Conservation (phyloP, 30 jellyfish, hydroid and myxozoan species). For the Turritopsis rubra region DNA sequence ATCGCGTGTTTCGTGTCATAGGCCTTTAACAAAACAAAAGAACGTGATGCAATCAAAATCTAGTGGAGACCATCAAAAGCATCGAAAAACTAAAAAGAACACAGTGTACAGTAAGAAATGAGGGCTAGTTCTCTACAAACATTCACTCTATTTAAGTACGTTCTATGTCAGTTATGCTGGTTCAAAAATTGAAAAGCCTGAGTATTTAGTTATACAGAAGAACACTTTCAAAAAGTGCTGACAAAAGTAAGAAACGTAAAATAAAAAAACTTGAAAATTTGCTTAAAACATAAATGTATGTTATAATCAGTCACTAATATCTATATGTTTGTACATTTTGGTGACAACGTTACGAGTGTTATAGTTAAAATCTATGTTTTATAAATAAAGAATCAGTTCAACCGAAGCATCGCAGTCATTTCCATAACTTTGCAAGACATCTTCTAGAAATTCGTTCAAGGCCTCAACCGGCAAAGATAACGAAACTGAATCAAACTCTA, state of each 20-base stretch:
- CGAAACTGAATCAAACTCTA: conserved; percentile 8
- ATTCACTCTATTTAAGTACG: background rate
- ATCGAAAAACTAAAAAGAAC: too few species aligned
- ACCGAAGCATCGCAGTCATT: background rate
- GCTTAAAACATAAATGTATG: background rate
- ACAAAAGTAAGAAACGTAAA: background rate
- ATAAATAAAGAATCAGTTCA: background rate
- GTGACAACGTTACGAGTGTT: background rate
- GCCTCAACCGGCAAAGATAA: background rate
- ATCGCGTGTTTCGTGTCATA: background rate
- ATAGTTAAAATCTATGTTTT: background rate
- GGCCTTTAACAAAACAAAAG: background rate
- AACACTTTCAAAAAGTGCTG: background rate
- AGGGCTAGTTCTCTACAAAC: too few species aligned
- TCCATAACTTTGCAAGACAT: background rate
- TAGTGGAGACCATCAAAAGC: too few species aligned
- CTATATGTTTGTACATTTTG: background rate
- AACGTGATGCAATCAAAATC: too few species aligned
- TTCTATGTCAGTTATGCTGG: background rate
- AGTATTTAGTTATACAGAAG: background rate
- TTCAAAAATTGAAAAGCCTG: background rate
- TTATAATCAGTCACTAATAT: background rate
- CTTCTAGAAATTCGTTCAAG: background rate
- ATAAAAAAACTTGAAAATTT: background rate
- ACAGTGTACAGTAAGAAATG: too few species aligned